Evolutionary conservation across 2,797 vertebrate species (phyloP).

Genomic region (Lepilemur ruficaudatus): DNA sequence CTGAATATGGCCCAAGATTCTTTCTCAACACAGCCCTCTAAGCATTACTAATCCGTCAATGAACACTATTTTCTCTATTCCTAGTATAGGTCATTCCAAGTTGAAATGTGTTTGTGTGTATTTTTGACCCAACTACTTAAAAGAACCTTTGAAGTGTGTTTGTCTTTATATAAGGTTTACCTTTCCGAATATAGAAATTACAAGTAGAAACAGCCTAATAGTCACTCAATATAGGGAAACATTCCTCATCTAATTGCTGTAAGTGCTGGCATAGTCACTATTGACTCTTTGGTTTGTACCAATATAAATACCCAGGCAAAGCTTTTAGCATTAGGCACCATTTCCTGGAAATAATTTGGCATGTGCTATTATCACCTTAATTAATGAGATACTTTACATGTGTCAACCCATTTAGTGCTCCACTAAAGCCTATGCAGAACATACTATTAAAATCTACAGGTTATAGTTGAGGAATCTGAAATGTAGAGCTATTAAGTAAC

Average conservation of each 20-base stretch:
- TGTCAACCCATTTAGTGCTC: not conserved
- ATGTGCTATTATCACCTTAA: not conserved
- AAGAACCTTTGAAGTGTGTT: not conserved
- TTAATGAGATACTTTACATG: not conserved
- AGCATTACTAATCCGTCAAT: not conserved
- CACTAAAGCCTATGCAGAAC: not conserved
- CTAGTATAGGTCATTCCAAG: not conserved
- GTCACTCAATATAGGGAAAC: not conserved
- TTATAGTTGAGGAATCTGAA: not conserved
- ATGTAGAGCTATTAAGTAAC: not conserved
- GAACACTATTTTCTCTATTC: not conserved
- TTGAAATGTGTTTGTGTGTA: not conserved
- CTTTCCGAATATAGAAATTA: slow-evolving; percentile 7
- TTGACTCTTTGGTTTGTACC: not conserved
- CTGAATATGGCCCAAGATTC: not conserved
- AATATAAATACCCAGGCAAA: not conserved
- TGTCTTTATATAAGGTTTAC: not conserved
- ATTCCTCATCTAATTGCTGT: slow-evolving; percentile 29
- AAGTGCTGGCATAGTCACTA: not conserved
- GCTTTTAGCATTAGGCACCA: not conserved
- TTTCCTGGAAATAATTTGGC: slow-evolving; percentile 56
- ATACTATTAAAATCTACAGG: not conserved
- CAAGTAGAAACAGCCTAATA: not conserved
- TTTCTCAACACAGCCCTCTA: not conserved
- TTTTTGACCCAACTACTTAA: not conserved